phyloP scores from a whole-genome alignment of 2,888 invertebrate genomes.

The Pseudanteris insignis region DNA sequence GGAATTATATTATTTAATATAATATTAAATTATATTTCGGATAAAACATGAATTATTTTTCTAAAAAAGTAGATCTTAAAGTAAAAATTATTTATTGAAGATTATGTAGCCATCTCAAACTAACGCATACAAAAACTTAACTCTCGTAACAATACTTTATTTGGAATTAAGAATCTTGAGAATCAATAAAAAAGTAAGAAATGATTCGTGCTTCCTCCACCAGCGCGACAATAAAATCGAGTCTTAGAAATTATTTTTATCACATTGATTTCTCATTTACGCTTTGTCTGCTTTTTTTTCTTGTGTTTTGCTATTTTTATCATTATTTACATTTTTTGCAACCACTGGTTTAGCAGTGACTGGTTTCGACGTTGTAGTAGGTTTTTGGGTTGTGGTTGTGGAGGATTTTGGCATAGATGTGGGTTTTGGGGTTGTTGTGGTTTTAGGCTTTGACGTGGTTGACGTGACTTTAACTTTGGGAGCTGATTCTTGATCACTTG shows the following conservation, averaged over 20 bases:
- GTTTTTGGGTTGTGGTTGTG: constrained; percentile 29
- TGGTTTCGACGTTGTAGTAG: constrained; percentile 7
- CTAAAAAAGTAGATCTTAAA: no score
- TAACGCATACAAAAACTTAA: no score
- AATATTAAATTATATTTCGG: no score
- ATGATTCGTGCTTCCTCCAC: constrained; percentile 5
- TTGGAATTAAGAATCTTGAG: constrained; percentile 12
- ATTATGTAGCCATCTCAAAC: no score
- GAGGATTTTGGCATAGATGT: constrained; percentile 26
- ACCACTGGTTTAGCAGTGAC: background rate
- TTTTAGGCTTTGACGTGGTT: constrained; percentile 12
- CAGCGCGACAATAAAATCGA: no score
- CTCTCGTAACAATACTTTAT: constrained; percentile 10
- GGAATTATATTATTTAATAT: no score
- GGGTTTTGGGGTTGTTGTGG: constrained; percentile 14
- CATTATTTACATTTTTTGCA: background rate
- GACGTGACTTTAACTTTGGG: constrained; percentile 8
- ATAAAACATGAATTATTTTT: no score
- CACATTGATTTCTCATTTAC: background rate
- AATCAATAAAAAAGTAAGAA: constrained; percentile 3
- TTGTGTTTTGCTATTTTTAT: background rate
- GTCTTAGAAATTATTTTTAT: no score
- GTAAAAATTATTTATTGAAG: no score
- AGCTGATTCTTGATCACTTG: constrained; percentile 30
- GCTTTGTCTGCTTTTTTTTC: constrained; percentile 3